phyloP scores from a whole-genome alignment of 2,797 vertebrate species.

The Anabacerthia variegaticeps region DNA sequence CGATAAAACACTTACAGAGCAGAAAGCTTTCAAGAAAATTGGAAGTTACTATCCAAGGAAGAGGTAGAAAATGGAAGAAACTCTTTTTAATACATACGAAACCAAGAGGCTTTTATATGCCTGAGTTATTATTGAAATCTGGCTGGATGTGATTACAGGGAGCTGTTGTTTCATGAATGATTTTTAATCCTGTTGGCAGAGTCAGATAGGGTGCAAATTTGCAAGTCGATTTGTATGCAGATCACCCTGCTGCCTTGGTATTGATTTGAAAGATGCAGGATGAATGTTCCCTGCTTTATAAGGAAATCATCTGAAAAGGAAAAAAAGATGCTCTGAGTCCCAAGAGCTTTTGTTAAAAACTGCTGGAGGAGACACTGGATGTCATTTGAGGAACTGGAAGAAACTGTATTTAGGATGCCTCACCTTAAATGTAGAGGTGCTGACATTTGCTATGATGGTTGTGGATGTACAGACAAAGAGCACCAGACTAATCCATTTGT shows the following conservation, averaged over 20 bases:
- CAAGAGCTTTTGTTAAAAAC: constrained; percentile 22
- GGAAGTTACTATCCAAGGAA: constrained; percentile 32
- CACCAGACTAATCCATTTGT: not conserved
- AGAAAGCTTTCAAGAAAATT: constrained; percentile 42
- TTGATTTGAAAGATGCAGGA: constrained; percentile 64
- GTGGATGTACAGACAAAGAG: not conserved
- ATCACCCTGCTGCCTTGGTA: constrained; percentile 52
- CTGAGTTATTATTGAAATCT: constrained; percentile 65
- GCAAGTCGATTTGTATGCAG: constrained; percentile 57
- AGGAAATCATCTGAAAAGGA: constrained; percentile 12
- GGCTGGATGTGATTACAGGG: constrained; percentile 63
- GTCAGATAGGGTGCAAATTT: constrained; percentile 45
- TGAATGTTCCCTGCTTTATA: constrained; percentile 31
- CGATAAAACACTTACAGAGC: not conserved
- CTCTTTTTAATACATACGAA: constrained; percentile 60
- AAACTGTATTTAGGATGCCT: not conserved
- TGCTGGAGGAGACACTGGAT: not conserved
- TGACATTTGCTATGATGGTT: not conserved
- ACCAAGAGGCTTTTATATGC: constrained; percentile 52
- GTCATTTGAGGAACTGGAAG: not conserved
- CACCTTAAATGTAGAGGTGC: not conserved
- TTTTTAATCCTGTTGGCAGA: constrained; percentile 68
- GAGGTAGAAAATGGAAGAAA: constrained; percentile 45
- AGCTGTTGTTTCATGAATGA: constrained; percentile 62
- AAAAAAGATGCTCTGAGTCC: not conserved